phyloP scores from a whole-genome alignment of 2,113 vertebrate species.

The Erythrocercus mccallii region DNA sequence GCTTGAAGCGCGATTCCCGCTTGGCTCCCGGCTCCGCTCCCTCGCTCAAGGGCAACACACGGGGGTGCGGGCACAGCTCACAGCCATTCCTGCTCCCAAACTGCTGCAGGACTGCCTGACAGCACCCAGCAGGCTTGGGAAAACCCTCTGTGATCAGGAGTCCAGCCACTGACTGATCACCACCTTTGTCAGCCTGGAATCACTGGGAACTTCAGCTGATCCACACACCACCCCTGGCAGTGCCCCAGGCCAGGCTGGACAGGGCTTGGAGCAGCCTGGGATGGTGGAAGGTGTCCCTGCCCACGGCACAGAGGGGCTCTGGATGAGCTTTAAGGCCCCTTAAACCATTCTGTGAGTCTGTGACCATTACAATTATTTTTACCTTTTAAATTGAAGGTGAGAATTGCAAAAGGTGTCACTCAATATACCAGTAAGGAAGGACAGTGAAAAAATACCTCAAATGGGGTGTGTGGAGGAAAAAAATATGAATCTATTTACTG shows the following conservation, averaged over 20 bases:
- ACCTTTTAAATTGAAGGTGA: background rate
- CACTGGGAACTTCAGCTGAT: background rate
- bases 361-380: background rate
- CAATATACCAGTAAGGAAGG: background rate
- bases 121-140: background rate
- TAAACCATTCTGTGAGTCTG: too few species aligned
- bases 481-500: background rate
- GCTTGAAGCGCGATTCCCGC: accelerated
- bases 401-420: background rate
- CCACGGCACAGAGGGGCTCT: background rate
- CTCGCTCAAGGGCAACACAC: background rate
- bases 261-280: background rate
- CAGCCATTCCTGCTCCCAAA: background rate
- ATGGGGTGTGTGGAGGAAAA: accelerated
- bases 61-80: accelerated
- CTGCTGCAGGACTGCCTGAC: background rate
- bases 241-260: background rate
- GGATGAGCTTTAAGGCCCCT: background rate
- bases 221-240: accelerated
- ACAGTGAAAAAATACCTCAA: background rate
- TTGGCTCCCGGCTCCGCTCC: background rate
- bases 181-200: background rate
- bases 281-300: background rate
- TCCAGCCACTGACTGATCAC: background rate
- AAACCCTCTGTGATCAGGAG: background rate